Evolutionary conservation across 30 jellyfish, hydroid and myxozoan species (phyloP), one percentile per base, ranked within the genome.

Genomic region (Rhopilema esculentum): DNA sequence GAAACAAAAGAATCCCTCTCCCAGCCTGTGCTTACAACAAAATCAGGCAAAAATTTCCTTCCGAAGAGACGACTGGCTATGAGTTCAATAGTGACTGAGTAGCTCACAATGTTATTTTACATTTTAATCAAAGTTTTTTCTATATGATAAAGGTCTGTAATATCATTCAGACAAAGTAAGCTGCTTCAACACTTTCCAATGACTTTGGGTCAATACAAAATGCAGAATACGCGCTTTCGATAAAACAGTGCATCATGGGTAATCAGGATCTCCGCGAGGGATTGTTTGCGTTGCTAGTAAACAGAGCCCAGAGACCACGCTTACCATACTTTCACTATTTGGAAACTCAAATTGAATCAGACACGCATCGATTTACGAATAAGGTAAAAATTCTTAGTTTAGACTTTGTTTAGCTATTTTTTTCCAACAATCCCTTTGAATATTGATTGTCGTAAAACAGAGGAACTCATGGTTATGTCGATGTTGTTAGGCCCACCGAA

Each of bases 1-100:
- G n/a, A n/a, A 72, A 18, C 4, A 72, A 2, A 4, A 19, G 83
- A 49, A 32, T 72, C 0, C 83, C 83, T 1, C 83, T 72, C 16
- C 83, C 83, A 1, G 70, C 83, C 29, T 66, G 77, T 22, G 77
- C 77, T 66, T 66, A 66, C 28, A 66, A 26, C 26, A 22, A 16
- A 33, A 70, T 70, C 16, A 28, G 82, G 12, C n/a, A 27, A 20
- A 26, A 19, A 21, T 70, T 70, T 32, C 82, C 82, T 16, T 22
- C 82, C 17, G 82, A 0, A n/a, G n/a, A n/a, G n/a, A n/a, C n/a
- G n/a, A n/a, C n/a, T n/a, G n/a, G n/a, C n/a, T n/a, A n/a, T n/a
- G n/a, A n/a, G n/a, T n/a, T n/a, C n/a, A n/a, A n/a, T n/a, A n/a
- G n/a, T n/a, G n/a, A n/a, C n/a, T n/a, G n/a, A n/a, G n/a, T n/a